phyloP scores from a whole-genome alignment of 2,888 invertebrate species.

The Pardosa pseudoannulata region DNA sequence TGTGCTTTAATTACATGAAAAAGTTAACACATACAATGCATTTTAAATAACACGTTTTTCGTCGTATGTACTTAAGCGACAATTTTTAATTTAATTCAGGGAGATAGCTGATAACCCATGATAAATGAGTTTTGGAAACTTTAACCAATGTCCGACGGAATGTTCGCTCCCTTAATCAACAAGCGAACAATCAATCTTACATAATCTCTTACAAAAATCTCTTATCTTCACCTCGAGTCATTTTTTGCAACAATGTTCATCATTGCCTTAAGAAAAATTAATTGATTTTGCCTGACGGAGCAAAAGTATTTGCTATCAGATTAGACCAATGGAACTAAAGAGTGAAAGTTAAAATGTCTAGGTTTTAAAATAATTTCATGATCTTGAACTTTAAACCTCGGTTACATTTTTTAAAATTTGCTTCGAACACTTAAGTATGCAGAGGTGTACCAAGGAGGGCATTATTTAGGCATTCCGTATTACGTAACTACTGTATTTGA shows the following conservation, averaged over 20 bases:
- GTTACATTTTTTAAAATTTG: conserved; percentile 45
- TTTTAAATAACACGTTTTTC: conserved; percentile 56
- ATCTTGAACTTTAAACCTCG: conserved; percentile 44
- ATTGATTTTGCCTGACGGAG: conserved; percentile 49
- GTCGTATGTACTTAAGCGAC: conserved; percentile 38
- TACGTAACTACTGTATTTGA: no score
- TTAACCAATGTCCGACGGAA: conserved; percentile 48
- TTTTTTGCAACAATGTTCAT: conserved; percentile 30
- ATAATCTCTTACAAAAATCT: conserved; percentile 60
- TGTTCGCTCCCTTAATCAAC: conserved; percentile 55
- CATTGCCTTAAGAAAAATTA: conserved; percentile 41
- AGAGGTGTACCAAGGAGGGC: no score
- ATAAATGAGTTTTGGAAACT: conserved; percentile 44
- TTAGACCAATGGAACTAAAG: conserved; percentile 43
- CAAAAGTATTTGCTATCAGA: conserved; percentile 26
- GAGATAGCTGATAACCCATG: conserved; percentile 37
- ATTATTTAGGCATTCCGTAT: no score
- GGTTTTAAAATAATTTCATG: conserved; percentile 32
- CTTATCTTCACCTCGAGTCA: conserved; percentile 28
- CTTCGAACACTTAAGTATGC: no score
- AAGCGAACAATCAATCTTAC: conserved; percentile 41
- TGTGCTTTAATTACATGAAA: background rate
- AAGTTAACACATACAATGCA: background rate
- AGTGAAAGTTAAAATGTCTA: conserved; percentile 26
- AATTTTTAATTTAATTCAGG: conserved; percentile 58